Percentiles rank a stretch among this genome's conserved stretches.
Conservation (phyloP, 1,140 invertebrate genomes). For the Drosophila baimaii region DNA sequence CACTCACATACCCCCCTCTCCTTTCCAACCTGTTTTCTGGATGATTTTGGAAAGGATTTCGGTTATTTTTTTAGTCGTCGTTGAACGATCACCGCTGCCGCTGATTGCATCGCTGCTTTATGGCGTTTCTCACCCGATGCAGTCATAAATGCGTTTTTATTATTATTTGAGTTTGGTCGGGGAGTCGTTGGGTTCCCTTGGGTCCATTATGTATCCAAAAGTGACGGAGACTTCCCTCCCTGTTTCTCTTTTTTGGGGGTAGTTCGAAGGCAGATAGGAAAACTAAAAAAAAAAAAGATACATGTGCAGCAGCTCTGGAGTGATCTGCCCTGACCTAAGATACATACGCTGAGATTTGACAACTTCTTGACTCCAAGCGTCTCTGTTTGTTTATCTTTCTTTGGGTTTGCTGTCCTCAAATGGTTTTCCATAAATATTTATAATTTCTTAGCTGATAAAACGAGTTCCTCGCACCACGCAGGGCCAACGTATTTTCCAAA, state of each 20-base stretch:
- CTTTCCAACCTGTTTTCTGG: constrained; percentile 68
- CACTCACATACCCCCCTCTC: constrained; percentile 3
- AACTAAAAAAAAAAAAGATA: constrained; percentile 30
- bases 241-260: constrained; percentile 43
- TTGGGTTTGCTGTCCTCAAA: constrained; percentile 37
- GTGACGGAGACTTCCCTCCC: constrained; percentile 21
- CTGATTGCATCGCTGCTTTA: constrained; percentile 50
- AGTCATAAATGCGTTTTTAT: constrained; percentile 80
- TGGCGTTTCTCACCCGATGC: constrained; percentile 66
- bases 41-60: constrained; percentile 60
- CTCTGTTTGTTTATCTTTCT: constrained; percentile 56
- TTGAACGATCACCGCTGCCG: constrained; percentile 56
- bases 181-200: constrained; percentile 19
- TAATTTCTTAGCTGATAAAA: constrained; percentile 69
- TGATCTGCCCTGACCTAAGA: constrained; percentile 56
- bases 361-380: constrained; percentile 57
- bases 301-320: constrained; percentile 22
- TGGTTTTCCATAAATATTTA: constrained; percentile 76
- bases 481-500: constrained; percentile 27
- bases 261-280: constrained; percentile 57
- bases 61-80: constrained; percentile 29
- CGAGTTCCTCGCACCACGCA: constrained; percentile 57
- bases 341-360: constrained; percentile 52
- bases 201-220: constrained; percentile 59
- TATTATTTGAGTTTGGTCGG: constrained; percentile 52